A percentile compares a stretch with the other conserved stretches of the same genome.
Conservation (phyloP, 2,113 vertebrate genomes). For the Fregata magnificens region DNA sequence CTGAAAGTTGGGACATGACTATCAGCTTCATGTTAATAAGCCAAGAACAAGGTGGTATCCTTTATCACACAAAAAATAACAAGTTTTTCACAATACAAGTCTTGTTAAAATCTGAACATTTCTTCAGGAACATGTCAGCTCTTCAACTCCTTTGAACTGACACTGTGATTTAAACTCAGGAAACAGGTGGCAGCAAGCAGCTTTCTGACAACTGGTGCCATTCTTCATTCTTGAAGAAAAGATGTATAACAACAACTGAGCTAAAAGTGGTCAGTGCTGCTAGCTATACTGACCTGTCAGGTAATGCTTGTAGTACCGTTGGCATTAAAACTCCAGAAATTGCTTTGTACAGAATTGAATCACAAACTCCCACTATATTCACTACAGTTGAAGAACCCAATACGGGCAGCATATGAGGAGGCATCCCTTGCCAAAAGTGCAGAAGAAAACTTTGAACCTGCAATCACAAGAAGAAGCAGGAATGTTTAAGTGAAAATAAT, state of each 20-base stretch:
- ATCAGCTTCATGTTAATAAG: neutral
- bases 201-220: neutral
- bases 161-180: neutral
- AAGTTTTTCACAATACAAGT: neutral
- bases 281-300: conserved; percentile 86
- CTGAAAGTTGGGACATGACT: neutral
- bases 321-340: conserved; percentile 99
- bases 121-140: neutral
- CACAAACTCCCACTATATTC: conserved; percentile 97
- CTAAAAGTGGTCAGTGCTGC: neutral
- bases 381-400: conserved; percentile 94
- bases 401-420: conserved; percentile 96
- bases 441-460: conserved; percentile 99
- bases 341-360: conserved; percentile 99
- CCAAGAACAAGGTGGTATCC: neutral
- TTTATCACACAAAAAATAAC: neutral
- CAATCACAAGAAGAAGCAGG: neutral
- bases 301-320: conserved; percentile 94
- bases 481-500: neutral
- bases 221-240: neutral
- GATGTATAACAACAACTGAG: neutral
- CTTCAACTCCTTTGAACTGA: neutral
- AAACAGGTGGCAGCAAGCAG: neutral
- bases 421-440: conserved; percentile 99
- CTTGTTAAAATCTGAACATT: neutral